These are phyloP conservation scores for Luidia sarsii DNA, from an alignment of 53 echinoderm and acorn worm species.

Conservation along the genomic window DNA sequence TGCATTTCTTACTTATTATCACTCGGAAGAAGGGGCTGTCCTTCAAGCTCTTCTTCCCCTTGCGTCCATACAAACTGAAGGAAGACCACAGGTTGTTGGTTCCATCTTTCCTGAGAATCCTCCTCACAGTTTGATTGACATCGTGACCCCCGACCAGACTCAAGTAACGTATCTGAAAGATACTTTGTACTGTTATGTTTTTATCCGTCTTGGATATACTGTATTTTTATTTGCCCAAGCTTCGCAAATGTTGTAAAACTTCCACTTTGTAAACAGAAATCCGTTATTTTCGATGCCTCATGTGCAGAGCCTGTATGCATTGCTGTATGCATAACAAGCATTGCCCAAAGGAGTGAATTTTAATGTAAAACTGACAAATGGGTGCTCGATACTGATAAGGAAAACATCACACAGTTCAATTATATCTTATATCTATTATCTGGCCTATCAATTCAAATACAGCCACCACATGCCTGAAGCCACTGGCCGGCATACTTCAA, in stretches of 20 bases:
- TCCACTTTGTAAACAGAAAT: neutral
- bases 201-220: neutral
- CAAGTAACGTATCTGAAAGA: conserved; percentile 41
- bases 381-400: too few relatives aligned
- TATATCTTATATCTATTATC: neutral
- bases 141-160: conserved; percentile 41
- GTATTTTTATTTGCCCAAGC: neutral
- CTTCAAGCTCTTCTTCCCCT: conserved; percentile 31
- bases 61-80: conserved; percentile 38
- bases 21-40: conserved; percentile 18
- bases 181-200: neutral
- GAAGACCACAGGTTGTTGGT: conserved; percentile 47
- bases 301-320: neutral
- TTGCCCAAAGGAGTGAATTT: neutral
- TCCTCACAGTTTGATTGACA: conserved; percentile 17
- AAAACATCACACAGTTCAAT: neutral
- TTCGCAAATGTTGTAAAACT: neutral
- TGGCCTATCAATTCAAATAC: neutral
- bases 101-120: conserved; percentile 28
- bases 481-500: neutral
- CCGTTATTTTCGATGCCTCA: neutral
- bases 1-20: conserved; percentile 52
- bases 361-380: neutral
- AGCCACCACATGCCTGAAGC: neutral
- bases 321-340: neutral